Conservation (phyloP, 2,797 vertebrate species). For the Eurystomus glaucurus region DNA sequence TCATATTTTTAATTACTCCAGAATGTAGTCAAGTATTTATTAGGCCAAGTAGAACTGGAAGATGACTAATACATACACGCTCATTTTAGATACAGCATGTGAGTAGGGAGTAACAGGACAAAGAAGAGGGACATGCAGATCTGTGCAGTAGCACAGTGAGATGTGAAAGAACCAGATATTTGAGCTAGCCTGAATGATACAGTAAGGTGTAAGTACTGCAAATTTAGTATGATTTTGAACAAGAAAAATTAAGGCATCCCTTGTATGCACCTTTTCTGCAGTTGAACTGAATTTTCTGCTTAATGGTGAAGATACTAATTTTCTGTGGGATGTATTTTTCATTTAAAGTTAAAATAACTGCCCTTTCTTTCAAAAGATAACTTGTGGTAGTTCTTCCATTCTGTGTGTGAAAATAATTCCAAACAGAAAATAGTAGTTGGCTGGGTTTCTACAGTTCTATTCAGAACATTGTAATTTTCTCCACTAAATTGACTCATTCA, state of each 20-base stretch:
- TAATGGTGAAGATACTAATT: background rate
- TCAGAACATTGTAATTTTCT: constrained; percentile 61
- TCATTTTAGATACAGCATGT: background rate
- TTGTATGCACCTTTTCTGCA: background rate
- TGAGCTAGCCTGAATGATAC: background rate
- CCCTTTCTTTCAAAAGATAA: background rate
- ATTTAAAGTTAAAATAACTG: constrained; percentile 20
- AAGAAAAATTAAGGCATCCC: background rate
- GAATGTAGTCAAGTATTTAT: background rate
- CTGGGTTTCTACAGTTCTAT: constrained; percentile 43
- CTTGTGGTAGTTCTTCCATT: constrained; percentile 14
- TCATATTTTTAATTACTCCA: constrained; percentile 20
- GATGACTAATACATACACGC: background rate
- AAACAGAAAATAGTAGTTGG: constrained; percentile 57
- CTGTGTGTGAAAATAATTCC: constrained; percentile 28
- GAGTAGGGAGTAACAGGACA: background rate
- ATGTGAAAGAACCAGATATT: background rate
- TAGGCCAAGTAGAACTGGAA: constrained; percentile 33
- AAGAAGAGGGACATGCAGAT: background rate
- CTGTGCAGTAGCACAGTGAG: background rate
- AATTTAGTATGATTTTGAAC: background rate
- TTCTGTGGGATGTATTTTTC: background rate
- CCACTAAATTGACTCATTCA: constrained; percentile 61
- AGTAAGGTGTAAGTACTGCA: background rate
- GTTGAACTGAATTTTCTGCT: background rate